Evolutionary conservation across 2,888 invertebrate species (phyloP).

Genomic region (Morinoia aosen): DNA sequence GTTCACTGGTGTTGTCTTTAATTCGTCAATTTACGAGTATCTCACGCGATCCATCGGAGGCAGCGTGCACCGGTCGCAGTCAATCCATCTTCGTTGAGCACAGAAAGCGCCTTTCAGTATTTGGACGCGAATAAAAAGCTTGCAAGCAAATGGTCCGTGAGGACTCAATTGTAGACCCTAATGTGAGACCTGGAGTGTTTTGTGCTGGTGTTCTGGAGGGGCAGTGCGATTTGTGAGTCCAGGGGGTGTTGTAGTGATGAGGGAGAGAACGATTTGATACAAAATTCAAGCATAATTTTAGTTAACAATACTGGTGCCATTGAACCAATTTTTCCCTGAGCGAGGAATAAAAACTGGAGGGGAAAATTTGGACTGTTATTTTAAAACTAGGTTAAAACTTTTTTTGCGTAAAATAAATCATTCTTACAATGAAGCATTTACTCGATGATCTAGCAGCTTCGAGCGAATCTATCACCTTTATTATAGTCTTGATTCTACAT

Average conservation of each 20-base stretch:
- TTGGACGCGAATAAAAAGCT: slow-evolving; percentile 43
- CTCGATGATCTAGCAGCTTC: neutral
- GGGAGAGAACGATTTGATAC: neutral
- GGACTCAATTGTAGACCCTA: slow-evolving; percentile 44
- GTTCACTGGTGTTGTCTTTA: neutral
- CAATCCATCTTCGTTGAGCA: slow-evolving; percentile 27
- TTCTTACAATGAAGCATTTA: neutral
- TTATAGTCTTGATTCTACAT: too few relatives aligned
- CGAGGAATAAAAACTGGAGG: neutral
- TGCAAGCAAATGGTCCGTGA: slow-evolving; percentile 51
- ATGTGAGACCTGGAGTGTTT: slow-evolving; percentile 41
- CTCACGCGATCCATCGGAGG: neutral
- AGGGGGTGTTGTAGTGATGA: neutral
- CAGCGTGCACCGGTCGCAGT: neutral
- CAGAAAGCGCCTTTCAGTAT: neutral
- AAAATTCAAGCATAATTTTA: neutral
- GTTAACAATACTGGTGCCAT: neutral
- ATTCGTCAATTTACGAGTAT: neutral
- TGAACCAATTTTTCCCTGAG: neutral
- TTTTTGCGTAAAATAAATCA: neutral
- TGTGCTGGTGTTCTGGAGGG: neutral
- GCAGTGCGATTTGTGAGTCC: neutral
- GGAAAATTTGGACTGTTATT: neutral
- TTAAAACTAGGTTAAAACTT: too few relatives aligned
- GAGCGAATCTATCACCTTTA: neutral